Conservation (phyloP, 53 echinoderm and acorn worm species). For the Temnopleurus reevesii region DNA sequence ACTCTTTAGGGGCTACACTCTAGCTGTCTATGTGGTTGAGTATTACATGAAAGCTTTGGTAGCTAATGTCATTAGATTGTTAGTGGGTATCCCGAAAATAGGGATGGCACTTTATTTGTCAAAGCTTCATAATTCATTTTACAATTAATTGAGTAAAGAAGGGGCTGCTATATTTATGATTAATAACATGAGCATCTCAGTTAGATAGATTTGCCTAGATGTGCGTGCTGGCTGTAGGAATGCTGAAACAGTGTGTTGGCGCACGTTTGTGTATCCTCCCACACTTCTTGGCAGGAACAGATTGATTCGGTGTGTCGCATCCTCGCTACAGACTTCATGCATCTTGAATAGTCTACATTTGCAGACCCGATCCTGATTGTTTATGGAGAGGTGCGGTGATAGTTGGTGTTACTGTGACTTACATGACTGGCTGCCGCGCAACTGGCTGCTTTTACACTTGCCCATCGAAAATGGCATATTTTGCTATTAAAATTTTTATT, state of each 20-base stretch:
- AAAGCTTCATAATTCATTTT: neutral
- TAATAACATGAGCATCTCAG: neutral
- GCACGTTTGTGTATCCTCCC: neutral
- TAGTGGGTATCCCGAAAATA: too few relatives aligned
- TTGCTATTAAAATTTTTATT: too few relatives aligned
- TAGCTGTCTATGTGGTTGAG: too few relatives aligned
- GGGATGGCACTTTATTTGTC: slow-evolving; percentile 5
- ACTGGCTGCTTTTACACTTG: too few relatives aligned
- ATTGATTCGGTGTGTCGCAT: neutral
- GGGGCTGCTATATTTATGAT: slow-evolving; percentile 3
- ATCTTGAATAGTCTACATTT: neutral
- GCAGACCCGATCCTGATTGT: too few relatives aligned
- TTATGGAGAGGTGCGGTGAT: too few relatives aligned
- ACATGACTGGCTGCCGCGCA: too few relatives aligned
- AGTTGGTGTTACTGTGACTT: too few relatives aligned
- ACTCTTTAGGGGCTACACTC: neutral
- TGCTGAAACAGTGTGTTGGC: neutral
- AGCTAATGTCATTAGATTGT: too few relatives aligned
- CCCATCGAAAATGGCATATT: too few relatives aligned
- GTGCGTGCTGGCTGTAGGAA: neutral
- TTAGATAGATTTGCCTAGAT: neutral
- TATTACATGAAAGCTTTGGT: too few relatives aligned
- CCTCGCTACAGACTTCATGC: neutral
- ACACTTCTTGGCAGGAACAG: neutral
- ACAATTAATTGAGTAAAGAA: slow-evolving; percentile 17